phyloP scores from a whole-genome alignment of 2,113 vertebrate species.

The Dicentrarchus labrax region DNA sequence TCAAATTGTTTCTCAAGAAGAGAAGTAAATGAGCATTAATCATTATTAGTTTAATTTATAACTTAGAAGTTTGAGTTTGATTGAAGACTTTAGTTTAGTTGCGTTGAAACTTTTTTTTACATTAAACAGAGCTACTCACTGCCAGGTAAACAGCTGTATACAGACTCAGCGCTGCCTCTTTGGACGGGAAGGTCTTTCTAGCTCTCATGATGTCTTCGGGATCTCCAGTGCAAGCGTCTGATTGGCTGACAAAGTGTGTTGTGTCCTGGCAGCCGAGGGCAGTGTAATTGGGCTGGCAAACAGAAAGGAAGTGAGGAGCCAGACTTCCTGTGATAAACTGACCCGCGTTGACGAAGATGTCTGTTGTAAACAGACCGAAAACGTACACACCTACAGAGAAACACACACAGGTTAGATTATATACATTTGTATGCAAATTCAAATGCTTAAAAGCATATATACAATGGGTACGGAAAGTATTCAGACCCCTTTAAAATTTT shows the following conservation, averaged over 20 bases:
- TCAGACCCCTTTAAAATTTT: too few relatives aligned
- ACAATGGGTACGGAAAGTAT: too few relatives aligned
- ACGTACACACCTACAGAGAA: conserved; percentile 89
- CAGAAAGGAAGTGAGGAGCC: conserved; percentile 93
- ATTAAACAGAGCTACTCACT: conserved; percentile 82
- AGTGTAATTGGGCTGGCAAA: conserved; percentile 94
- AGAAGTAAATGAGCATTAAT: too few relatives aligned
- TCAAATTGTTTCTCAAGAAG: too few relatives aligned
- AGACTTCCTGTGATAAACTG: conserved; percentile 93
- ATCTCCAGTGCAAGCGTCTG: conserved; percentile 90
- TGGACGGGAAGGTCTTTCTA: conserved; percentile 93
- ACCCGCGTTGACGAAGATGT: conserved; percentile 94
- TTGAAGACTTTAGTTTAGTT: too few relatives aligned
- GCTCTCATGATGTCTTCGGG: conserved; percentile 89
- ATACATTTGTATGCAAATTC: not conserved
- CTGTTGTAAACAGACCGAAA: conserved; percentile 92
- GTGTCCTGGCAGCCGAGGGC: conserved; percentile 90
- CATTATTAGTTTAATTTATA: too few relatives aligned
- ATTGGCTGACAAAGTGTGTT: conserved; percentile 88
- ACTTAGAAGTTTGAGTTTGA: too few relatives aligned
- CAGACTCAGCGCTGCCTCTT: conserved; percentile 92
- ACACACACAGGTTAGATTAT: conserved; percentile 4
- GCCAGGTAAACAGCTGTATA: conserved; percentile 92
- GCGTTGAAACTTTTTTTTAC: too few relatives aligned
- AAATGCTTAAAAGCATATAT: not conserved